Evolutionary conservation across 2,888 invertebrate species (phyloP), one percentile per base, ranked within the genome.

Genomic region (Leptinotarsa tumamoca): DNA sequence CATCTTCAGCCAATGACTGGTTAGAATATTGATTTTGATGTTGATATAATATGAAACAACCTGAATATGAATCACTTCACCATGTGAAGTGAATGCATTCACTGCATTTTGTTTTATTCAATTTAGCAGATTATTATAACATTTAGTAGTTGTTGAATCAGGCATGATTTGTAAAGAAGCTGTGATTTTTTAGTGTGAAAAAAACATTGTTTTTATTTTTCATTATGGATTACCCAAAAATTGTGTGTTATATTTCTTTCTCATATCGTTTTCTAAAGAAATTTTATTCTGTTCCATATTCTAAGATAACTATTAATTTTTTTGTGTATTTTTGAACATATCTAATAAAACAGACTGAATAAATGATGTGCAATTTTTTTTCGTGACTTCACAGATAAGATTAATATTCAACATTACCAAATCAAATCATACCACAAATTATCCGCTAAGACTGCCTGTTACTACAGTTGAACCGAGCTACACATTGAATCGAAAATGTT

Each of bases 281-380:
- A 79, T 79, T 80, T 73, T 77, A 77, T 67, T 43, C 43, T 76
- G 75, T 83, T 78, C 78, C 81, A 80, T 83, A 83, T 83, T 80
- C 79, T 83, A 78, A 82, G 79, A 80, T 79, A 82, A 80, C 75
- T 79, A 72, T 23, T 58, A 58, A 23, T 75, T 80, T 81, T 79
- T 82, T 84, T 84, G 82, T 87, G 84, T 87, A 87, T 87, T 86
- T 86, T 86, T 84, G 85, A 84, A 86, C 87, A 87, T 87, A 87
- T 87, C 87, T 86, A 85, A 86, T 86, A 87, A 87, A 69, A 87
- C 85, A 86, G 87, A 86, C 87, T 87, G 87, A 87, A 73, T 80
- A 74, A 80, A 73, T 67, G 18, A n/a, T 27, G 14, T 71, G 51
- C 10, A 43, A 43, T 33, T 43, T 43, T 43, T 43, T 43, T 43